phyloP scores from a whole-genome alignment of 1,140 invertebrate species.

The Brachionus paranguensis region DNA sequence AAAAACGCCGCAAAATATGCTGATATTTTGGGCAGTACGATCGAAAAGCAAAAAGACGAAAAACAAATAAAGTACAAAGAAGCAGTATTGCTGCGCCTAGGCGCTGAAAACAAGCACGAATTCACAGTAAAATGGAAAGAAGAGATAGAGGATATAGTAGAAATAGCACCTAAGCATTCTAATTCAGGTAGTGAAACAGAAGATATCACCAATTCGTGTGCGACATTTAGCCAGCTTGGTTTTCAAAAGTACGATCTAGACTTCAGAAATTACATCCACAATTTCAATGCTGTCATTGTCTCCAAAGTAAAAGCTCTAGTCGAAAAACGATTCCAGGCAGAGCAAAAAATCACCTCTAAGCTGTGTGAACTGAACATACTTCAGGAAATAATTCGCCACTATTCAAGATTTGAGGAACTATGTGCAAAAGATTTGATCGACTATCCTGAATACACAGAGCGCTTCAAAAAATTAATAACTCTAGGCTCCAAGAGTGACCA shows the following conservation, averaged over 20 bases:
- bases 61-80: conserved; percentile 19
- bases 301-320: conserved; percentile 2
- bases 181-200: conserved; percentile 2
- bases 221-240: neutral
- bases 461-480: conserved; percentile 1
- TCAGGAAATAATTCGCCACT: conserved; percentile 10
- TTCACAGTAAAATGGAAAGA: conserved; percentile 24
- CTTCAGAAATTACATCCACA: conserved; percentile 24
- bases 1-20: conserved; percentile 28
- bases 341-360: neutral
- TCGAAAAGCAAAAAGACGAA: conserved; percentile 23
- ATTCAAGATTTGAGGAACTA: neutral
- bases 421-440: neutral
- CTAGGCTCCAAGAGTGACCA: neutral
- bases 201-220: neutral
- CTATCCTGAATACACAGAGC: neutral
- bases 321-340: conserved; percentile 10
- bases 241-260: conserved; percentile 30
- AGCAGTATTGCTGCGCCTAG: neutral
- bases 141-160: neutral
- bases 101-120: conserved; percentile 6
- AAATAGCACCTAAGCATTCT: neutral
- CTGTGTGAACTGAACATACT: neutral
- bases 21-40: neutral
- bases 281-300: conserved; percentile 26